A percentile compares a stretch with the other conserved stretches of the same genome.
Evolutionary conservation across 2,797 vertebrate genomes (phyloP).

Genomic region (Coregonus suidteri): DNA sequence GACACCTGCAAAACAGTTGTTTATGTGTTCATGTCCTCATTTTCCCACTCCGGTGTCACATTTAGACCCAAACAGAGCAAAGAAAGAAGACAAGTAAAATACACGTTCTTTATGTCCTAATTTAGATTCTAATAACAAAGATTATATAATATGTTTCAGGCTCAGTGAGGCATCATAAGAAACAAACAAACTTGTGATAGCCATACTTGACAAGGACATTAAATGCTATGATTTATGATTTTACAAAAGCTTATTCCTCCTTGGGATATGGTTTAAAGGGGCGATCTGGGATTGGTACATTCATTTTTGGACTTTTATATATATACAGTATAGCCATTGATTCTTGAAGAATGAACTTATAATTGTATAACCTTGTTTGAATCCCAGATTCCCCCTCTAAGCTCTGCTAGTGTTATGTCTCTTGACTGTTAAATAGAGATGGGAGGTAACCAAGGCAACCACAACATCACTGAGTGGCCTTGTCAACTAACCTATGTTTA

Average conservation of each 20-base stretch:
- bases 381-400: background rate
- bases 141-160: slow-evolving; percentile 29
- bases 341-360: background rate
- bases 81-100: slow-evolving; percentile 1
- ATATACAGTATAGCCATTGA: background rate
- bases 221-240: slow-evolving; percentile 54
- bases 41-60: slow-evolving; percentile 25
- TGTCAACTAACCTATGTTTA: slow-evolving; percentile 56
- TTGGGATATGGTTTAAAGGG: slow-evolving; percentile 16
- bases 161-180: slow-evolving; percentile 42
- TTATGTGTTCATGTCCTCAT: background rate
- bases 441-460: slow-evolving; percentile 35
- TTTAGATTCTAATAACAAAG: slow-evolving; percentile 24
- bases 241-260: slow-evolving; percentile 38
- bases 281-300: background rate
- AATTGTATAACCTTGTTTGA: background rate
- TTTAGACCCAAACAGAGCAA: slow-evolving; percentile 32
- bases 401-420: slow-evolving; percentile 18
- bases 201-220: slow-evolving; percentile 37
- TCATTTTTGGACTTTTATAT: background rate
- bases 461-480: slow-evolving; percentile 46
- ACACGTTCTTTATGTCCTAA: slow-evolving; percentile 17
- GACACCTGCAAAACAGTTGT: background rate
- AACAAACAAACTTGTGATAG: slow-evolving; percentile 51
- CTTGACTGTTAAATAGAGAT: slow-evolving; percentile 33